Conservation (phyloP, 2,888 invertebrate species). For the Eudasyphora cyanicolor region DNA sequence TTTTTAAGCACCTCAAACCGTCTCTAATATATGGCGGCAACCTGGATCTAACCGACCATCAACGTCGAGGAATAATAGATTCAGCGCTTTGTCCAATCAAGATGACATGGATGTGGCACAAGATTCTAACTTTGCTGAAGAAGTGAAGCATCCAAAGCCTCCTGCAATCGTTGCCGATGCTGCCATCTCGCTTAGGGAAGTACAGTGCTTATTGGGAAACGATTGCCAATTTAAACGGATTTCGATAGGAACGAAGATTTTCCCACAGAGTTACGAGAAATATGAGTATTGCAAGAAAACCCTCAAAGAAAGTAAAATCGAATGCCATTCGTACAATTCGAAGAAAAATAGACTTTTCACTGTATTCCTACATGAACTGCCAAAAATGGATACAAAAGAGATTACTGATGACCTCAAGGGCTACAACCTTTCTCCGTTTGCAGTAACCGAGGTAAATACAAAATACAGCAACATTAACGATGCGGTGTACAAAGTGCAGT, state of each 20-base stretch:
- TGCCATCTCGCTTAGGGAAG: neutral
- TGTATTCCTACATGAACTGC: too few species aligned
- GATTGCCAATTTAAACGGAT: neutral
- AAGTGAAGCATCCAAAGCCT: neutral
- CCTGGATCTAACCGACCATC: too few species aligned
- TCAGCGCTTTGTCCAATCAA: neutral
- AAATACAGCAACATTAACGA: neutral
- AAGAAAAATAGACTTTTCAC: too few species aligned
- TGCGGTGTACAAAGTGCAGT: slow-evolving; percentile 35
- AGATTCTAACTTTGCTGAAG: neutral
- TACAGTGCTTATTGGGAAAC: neutral
- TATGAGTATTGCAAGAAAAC: neutral
- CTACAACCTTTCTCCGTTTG: neutral
- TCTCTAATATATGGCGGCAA: too few species aligned
- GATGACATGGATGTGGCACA: neutral
- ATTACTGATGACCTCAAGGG: too few species aligned
- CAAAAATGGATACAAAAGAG: neutral
- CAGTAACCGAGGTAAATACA: neutral
- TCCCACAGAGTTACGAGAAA: neutral
- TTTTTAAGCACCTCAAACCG: too few species aligned
- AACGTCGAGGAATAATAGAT: too few species aligned
- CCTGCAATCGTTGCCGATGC: neutral
- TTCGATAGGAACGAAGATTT: too few species aligned
- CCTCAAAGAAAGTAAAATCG: neutral
- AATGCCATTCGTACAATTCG: too few species aligned